Evolutionary conservation across 2,888 invertebrate genomes (phyloP).

Genomic region (Diplolepis rosae): DNA sequence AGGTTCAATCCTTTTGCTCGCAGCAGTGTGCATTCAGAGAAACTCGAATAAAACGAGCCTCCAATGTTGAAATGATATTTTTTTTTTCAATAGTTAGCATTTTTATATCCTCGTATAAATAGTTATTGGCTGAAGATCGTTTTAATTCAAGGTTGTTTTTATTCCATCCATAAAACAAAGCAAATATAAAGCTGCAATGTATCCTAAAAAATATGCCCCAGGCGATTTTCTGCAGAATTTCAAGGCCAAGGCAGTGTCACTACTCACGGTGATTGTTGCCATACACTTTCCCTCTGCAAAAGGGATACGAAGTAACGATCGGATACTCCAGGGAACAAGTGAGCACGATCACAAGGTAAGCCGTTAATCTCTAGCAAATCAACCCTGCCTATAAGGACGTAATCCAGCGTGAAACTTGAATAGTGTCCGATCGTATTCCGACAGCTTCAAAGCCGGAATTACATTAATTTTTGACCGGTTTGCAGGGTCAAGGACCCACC

Average conservation of each 20-base stretch:
- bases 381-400: conserved; percentile 38
- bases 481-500: conserved; percentile 38
- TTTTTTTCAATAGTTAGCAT: too few relatives aligned
- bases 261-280: not conserved
- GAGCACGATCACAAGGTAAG: not conserved
- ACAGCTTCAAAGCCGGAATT: conserved; percentile 34
- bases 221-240: not conserved
- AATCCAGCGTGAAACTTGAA: conserved; percentile 44
- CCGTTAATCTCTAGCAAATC: conserved; percentile 41
- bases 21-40: too few relatives aligned
- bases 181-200: not conserved
- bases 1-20: too few relatives aligned
- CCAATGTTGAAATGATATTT: too few relatives aligned
- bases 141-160: too few relatives aligned
- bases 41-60: too few relatives aligned
- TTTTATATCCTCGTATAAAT: too few relatives aligned
- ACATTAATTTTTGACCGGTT: conserved; percentile 41
- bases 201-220: not conserved
- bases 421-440: conserved; percentile 41
- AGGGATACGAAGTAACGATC: not conserved
- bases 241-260: not conserved
- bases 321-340: not conserved
- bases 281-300: not conserved
- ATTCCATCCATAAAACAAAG: not conserved
- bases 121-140: too few relatives aligned